These are phyloP conservation scores for Danio kyathit DNA, from an alignment of 2,797 vertebrate species.

Conservation along the genomic window DNA sequence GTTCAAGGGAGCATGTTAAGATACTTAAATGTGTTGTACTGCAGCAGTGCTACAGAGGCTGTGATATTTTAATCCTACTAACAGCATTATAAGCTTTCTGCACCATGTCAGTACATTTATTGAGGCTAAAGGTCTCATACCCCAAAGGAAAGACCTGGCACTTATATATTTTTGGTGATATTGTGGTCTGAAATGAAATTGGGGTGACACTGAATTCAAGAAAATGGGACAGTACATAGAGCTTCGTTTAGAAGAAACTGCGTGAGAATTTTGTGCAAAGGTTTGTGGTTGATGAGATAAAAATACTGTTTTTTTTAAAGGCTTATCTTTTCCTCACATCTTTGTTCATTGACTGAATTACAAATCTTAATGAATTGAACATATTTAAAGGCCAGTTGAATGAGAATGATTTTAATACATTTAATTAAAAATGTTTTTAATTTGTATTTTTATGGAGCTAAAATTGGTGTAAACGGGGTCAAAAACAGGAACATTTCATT, in stretches of 20 bases:
- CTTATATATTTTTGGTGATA: neutral
- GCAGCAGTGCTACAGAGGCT: neutral
- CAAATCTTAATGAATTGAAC: neutral
- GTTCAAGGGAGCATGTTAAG: conserved; percentile 3
- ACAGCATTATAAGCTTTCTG: conserved; percentile 18
- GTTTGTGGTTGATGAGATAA: neutral
- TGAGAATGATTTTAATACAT: no score
- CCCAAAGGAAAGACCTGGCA: conserved; percentile 1
- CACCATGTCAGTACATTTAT: conserved; percentile 16
- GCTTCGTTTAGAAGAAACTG: neutral
- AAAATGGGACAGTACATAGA: neutral
- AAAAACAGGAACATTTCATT: no score
- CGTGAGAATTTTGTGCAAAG: neutral
- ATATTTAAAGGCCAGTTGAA: neutral
- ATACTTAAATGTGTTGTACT: neutral
- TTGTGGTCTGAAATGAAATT: neutral
- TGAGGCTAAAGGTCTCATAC: conserved; percentile 8
- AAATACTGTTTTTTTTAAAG: neutral
- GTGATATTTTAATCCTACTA: conserved; percentile 27
- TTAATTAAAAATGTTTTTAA: no score
- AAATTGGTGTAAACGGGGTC: no score
- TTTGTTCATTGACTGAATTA: neutral
- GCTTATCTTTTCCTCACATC: neutral
- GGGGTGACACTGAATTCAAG: neutral
- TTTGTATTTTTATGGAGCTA: neutral